A percentile compares a stretch with the other conserved stretches of the same genome.
Evolutionary conservation across 2,113 vertebrate genomes (phyloP).

Genomic region (Hippocampus barbouri): DNA sequence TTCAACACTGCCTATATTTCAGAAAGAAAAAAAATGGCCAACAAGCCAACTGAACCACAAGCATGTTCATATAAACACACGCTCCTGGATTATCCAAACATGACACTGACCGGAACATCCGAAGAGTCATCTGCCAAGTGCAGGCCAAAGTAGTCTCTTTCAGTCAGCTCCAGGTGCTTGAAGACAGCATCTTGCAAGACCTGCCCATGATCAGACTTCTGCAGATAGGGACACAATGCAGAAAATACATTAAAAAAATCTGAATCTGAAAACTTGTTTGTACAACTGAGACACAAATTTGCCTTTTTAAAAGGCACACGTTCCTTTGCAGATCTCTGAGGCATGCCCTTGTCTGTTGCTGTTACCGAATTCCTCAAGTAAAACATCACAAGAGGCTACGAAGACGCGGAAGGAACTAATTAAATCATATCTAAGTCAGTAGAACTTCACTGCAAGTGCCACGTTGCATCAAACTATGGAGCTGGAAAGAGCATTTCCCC

Average conservation of each 20-base stretch:
- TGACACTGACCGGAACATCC: conserved; percentile 87
- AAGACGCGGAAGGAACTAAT: not conserved
- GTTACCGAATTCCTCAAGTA: not conserved
- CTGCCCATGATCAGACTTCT: conserved; percentile 95
- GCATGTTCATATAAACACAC: not conserved
- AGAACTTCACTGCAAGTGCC: conserved; percentile 3
- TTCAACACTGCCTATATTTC: no score
- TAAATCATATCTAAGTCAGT: not conserved
- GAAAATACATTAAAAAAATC: conserved; percentile 1
- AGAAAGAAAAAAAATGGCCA: not conserved
- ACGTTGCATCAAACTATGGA: not conserved
- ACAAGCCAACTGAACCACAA: not conserved
- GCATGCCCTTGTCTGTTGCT: not conserved
- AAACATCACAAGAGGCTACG: conserved; percentile 11
- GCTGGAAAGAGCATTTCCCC: conserved; percentile 3
- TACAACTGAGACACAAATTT: not conserved
- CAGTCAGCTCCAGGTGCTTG: conserved; percentile 96
- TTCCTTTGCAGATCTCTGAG: not conserved
- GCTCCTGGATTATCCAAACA: not conserved
- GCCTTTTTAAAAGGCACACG: no score
- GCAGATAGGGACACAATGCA: conserved; percentile 36
- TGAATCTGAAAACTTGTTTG: not conserved
- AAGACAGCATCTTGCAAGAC: conserved; percentile 91
- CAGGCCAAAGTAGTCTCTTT: conserved; percentile 97
- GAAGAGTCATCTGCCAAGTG: conserved; percentile 90